Conservation (phyloP, 1,140 invertebrate species). For the Epicauta chinensis region DNA sequence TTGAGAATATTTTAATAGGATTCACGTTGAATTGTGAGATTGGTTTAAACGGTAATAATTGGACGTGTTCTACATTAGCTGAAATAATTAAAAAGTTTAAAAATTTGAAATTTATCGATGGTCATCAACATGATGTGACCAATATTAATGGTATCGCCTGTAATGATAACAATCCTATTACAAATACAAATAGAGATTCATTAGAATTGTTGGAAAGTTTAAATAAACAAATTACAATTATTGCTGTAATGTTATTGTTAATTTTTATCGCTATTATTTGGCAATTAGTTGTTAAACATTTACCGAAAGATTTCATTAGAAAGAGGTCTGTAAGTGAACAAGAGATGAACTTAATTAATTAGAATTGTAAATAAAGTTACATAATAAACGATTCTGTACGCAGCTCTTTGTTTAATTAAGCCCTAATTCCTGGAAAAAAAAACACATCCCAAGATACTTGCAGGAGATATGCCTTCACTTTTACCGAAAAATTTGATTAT, state of each 20-base stretch:
- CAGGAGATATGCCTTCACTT: too few relatives aligned
- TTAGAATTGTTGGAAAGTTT: background rate
- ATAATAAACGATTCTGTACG: too few relatives aligned
- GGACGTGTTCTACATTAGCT: slow-evolving; percentile 1
- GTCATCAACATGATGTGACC: background rate
- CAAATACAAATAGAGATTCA: background rate
- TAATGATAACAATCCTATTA: background rate
- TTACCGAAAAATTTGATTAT: background rate
- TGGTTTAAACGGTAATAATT: slow-evolving; percentile 2
- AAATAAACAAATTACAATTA: background rate
- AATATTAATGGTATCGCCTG: slow-evolving; percentile 3
- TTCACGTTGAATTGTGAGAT: background rate
- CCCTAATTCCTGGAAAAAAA: too few relatives aligned
- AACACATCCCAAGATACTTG: too few relatives aligned
- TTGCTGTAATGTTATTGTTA: background rate
- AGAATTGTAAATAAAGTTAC: too few relatives aligned
- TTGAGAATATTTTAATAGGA: background rate
- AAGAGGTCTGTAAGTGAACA: background rate
- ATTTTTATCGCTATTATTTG: too few relatives aligned
- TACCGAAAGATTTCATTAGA: background rate
- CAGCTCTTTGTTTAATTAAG: too few relatives aligned
- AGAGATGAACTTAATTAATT: too few relatives aligned
- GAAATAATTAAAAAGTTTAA: slow-evolving; percentile 1
- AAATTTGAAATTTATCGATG: background rate
- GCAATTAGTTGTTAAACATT: slow-evolving; percentile 1